Evolutionary conservation across 2,113 vertebrate genomes (phyloP), one percentile per base, ranked within the genome.

Genomic region (Percina caprodes): DNA sequence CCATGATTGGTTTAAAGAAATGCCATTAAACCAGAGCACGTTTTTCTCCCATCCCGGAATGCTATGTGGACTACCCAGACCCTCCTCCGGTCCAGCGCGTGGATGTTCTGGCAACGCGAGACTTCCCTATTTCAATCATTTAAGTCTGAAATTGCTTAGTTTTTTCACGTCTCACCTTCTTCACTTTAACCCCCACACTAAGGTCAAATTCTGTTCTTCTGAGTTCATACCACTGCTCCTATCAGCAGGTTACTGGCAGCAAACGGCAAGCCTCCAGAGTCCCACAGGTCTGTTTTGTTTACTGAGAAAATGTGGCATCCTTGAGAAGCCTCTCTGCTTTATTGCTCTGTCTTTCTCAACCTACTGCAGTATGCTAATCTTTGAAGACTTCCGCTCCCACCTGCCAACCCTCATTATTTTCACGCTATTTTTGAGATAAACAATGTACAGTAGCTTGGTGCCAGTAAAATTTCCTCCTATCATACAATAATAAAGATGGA

Each of bases 331-430:
- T 71, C 84, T 85, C 69, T 69, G 74, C 82, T 87, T 86, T 76
- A 85, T 88, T 59, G n/a, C 79, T 75, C 74, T 76, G 87, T 88
- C 82, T 92, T 75, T 90, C 74, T 84, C 62, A 86, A 77, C 74
- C 69, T 30, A 78, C 79, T 61, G 77, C 90, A 66, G 73, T 73
- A 86, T 87, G 86, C 80, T 90, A 91, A 88, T 91, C 88, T 87
- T 85, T 62, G 68, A 86, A 91, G 88, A 89, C 86, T 80, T 71
- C 58, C 65, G 74, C 81, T 90, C 82, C 90, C 84, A 92, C 88
- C 90, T 91, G 91, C 85, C 89, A 90, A 23, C 61, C 67, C 91
- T 94, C 89, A 88, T 94, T 92, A 92, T 91, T 92, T 92, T 85
- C 90, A 91, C 74, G 85, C 89, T 88, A 88, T 89, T 86, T 88